Evolutionary conservation across 2,113 vertebrate genomes (phyloP).

Genomic region (Aptenodytes patagonicus): DNA sequence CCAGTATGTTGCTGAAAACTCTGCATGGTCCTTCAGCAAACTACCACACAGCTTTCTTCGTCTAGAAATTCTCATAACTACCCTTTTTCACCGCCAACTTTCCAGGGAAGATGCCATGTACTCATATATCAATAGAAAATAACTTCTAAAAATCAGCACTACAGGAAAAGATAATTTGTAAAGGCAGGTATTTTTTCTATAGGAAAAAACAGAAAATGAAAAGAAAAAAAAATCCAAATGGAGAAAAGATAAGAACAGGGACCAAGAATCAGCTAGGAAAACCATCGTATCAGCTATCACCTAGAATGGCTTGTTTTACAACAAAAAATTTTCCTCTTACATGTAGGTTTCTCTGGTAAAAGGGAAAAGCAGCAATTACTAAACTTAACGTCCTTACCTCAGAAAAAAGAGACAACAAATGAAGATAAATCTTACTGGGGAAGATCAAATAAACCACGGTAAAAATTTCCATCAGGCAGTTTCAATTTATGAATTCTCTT

Average conservation of each 20-base stretch:
- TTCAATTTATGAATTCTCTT: background rate
- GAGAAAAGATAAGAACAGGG: background rate
- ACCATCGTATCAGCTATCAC: background rate
- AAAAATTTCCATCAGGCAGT: background rate
- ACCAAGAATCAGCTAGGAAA: background rate
- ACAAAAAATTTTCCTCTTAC: background rate
- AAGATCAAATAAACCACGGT: background rate
- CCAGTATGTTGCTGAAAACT: background rate
- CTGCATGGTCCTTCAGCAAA: background rate
- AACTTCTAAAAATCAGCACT: background rate
- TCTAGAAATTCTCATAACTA: background rate
- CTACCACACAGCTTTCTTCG: background rate
- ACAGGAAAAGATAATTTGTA: background rate
- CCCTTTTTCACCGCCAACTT: background rate
- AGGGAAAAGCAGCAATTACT: background rate
- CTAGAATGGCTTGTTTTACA: background rate
- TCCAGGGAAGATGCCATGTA: background rate
- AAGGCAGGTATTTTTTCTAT: background rate
- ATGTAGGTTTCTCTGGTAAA: background rate
- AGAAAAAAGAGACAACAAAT: background rate
- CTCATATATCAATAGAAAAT: background rate
- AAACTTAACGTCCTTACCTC: fast-evolving
- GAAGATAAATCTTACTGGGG: background rate
- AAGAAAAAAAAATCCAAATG: background rate
- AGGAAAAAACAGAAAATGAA: background rate